A percentile compares a stretch with the other conserved stretches of the same genome.
These are phyloP conservation scores for Emydura subglobosa DNA, from an alignment of 2,113 vertebrate genomes.

Conservation along the genomic window DNA sequence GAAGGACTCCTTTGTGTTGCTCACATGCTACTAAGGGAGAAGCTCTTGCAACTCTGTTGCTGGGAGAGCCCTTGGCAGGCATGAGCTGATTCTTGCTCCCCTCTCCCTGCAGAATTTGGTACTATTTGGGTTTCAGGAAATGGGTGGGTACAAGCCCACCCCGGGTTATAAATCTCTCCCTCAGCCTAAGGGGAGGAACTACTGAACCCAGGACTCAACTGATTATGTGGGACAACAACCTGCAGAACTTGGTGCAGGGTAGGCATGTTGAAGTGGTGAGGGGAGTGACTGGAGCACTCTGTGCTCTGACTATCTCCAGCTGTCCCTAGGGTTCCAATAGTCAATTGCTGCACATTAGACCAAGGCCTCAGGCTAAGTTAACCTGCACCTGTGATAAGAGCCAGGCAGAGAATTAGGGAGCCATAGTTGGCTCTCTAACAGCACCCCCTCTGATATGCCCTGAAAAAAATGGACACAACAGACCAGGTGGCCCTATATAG, in stretches of 20 bases:
- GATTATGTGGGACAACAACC: too few relatives aligned
- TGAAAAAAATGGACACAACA: not conserved
- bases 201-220: too few relatives aligned
- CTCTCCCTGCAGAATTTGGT: not conserved
- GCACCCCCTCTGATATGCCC: not conserved
- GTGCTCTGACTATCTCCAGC: not conserved
- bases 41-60: not conserved
- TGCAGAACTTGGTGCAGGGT: not conserved
- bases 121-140: too few relatives aligned
- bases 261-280: not conserved
- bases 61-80: not conserved
- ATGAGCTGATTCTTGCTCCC: not conserved
- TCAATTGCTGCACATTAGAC: accelerated
- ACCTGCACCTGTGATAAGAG: not conserved
- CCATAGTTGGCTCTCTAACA: not conserved
- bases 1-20: not conserved
- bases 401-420: not conserved
- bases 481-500: too few relatives aligned
- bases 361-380: not conserved
- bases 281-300: not conserved
- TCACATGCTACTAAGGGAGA: not conserved
- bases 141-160: too few relatives aligned
- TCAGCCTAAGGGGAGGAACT: too few relatives aligned
- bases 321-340: not conserved
- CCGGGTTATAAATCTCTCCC: too few relatives aligned